Evolutionary conservation across 2,888 invertebrate genomes (phyloP).

Genomic region (Hydroisotoma schaefferi): DNA sequence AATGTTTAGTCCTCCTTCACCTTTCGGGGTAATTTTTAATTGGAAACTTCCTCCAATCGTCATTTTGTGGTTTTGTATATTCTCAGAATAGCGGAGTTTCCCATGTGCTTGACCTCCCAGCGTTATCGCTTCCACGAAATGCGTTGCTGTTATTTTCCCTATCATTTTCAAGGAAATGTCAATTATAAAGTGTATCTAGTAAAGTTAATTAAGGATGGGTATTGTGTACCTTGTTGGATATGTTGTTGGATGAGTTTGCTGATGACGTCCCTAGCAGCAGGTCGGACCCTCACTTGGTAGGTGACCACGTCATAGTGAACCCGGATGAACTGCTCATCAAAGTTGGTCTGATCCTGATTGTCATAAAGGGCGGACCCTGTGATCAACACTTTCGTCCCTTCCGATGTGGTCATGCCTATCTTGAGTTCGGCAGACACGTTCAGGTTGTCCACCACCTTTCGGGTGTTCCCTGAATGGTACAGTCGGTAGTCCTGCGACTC

Average conservation of each 20-base stretch:
- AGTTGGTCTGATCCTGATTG: not conserved
- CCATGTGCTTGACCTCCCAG: constrained; percentile 3
- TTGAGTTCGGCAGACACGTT: not conserved
- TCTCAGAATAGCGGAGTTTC: not conserved
- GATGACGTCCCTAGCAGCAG: not conserved
- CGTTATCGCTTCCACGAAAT: constrained; percentile 1
- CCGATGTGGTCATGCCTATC: not conserved
- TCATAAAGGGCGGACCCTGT: not conserved
- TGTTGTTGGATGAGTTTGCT: not conserved
- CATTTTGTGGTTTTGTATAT: not conserved
- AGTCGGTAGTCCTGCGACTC: not conserved
- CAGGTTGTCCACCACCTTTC: not conserved
- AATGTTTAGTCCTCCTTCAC: too few species aligned
- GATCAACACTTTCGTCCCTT: not conserved
- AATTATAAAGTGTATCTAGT: too few species aligned
- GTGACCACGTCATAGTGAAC: not conserved
- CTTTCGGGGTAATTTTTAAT: not conserved
- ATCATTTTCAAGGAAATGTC: too few species aligned
- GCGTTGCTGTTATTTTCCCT: constrained; percentile 4
- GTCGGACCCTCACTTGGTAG: constrained; percentile 4
- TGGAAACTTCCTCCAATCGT: not conserved
- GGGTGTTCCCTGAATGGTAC: not conserved
- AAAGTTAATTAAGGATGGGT: not conserved
- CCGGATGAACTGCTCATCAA: not conserved
- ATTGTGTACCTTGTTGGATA: not conserved